Evolutionary conservation across 2,797 vertebrate species (phyloP).

Genomic region (Rachycentron canadum): DNA sequence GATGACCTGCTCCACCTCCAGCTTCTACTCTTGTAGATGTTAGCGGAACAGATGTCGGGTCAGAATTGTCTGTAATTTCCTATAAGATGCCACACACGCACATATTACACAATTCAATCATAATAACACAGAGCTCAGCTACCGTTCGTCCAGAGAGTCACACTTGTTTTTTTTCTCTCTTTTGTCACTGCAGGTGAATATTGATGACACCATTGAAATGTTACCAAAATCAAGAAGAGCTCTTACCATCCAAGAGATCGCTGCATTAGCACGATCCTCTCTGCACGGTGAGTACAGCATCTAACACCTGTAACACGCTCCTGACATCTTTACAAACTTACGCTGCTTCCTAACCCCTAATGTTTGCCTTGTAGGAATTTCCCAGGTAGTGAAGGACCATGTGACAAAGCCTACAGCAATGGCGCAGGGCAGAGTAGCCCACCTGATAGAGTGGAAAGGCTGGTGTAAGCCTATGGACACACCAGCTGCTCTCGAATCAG

Average conservation of each 20-base stretch:
- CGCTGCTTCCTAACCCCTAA: not conserved
- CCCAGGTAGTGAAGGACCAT: slow-evolving; percentile 98
- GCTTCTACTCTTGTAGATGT: not conserved
- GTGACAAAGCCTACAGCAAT: slow-evolving; percentile 98
- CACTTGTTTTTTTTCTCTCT: not conserved
- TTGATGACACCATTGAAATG: slow-evolving; percentile 97
- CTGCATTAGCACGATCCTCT: slow-evolving; percentile 95
- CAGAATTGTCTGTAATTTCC: not conserved
- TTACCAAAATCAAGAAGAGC: slow-evolving; percentile 98
- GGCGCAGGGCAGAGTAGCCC: slow-evolving; percentile 97
- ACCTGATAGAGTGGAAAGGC: slow-evolving; percentile 99
- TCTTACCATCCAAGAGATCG: slow-evolving; percentile 98
- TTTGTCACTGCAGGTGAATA: slow-evolving; percentile 90
- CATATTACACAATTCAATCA: not conserved
- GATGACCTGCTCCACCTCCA: too few relatives aligned
- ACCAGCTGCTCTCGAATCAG: slow-evolving; percentile 89
- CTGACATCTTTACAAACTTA: too few relatives aligned
- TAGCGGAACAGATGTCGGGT: not conserved
- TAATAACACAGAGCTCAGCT: slow-evolving; percentile 24
- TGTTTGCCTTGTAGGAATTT: slow-evolving; percentile 88
- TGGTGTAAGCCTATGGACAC: slow-evolving; percentile 96
- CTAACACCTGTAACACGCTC: not conserved
- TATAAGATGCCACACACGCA: not conserved
- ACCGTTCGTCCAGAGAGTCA: slow-evolving; percentile 27
- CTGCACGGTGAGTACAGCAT: slow-evolving; percentile 88